Percentiles rank a stretch among this genome's conserved stretches.
phyloP scores from a whole-genome alignment of 2,113 vertebrate genomes.

The Hyperopisus bebe region DNA sequence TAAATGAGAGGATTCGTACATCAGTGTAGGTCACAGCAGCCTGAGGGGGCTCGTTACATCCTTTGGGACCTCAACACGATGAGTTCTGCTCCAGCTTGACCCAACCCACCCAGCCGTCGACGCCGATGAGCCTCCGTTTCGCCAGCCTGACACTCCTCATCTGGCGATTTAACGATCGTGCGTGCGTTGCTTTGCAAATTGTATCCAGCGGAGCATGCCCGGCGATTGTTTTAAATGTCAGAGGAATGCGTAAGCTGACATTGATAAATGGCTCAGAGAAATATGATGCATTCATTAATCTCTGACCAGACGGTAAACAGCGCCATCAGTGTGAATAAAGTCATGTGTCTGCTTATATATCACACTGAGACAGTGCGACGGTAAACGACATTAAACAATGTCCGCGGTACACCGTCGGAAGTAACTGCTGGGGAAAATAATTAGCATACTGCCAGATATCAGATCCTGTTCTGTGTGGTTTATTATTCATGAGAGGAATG shows the following conservation, averaged over 20 bases:
- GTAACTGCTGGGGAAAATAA: neutral
- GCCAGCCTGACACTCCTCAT: neutral
- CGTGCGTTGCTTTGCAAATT: neutral
- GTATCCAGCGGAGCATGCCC: neutral
- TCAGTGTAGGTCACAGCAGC: neutral
- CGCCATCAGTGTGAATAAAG: slow-evolving; percentile 1
- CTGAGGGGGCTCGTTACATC: neutral
- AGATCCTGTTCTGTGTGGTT: neutral
- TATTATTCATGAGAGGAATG: neutral
- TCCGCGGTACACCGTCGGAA: neutral
- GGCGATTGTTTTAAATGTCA: slow-evolving; percentile 45
- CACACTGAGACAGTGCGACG: neutral
- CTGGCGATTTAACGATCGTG: neutral
- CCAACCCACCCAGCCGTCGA: neutral
- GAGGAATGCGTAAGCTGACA: slow-evolving; percentile 44
- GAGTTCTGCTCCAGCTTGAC: neutral
- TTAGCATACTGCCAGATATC: neutral
- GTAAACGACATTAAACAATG: slow-evolving; percentile 1
- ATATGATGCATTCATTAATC: slow-evolving; percentile 35
- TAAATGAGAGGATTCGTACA: neutral
- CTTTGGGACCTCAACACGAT: neutral
- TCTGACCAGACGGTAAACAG: slow-evolving; percentile 31
- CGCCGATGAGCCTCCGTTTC: neutral
- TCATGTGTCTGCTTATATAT: neutral
- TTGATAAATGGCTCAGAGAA: slow-evolving; percentile 51